Percentiles rank a stretch among this genome's conserved stretches.
Evolutionary conservation across 2,113 vertebrate genomes (phyloP).

Genomic region (Onychostruthus taczanowskii): DNA sequence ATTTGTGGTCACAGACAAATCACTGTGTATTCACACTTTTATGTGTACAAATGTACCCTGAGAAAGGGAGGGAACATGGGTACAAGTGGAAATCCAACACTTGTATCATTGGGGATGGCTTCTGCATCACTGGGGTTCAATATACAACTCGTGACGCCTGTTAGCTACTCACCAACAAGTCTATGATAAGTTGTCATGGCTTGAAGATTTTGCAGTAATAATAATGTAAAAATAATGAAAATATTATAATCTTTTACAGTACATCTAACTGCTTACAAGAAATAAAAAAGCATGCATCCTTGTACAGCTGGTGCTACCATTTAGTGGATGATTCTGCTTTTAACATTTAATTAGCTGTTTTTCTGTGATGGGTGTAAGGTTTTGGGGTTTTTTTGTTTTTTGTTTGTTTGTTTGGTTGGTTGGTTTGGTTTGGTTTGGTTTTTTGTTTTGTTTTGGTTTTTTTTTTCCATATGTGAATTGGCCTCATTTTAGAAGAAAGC

Average conservation of each 20-base stretch:
- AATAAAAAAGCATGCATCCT: neutral
- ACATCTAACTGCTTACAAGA: neutral
- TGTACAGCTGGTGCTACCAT: neutral
- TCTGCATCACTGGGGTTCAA: neutral
- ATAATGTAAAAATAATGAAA: neutral
- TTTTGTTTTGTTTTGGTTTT: neutral
- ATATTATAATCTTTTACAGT: neutral
- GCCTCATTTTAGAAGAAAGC: neutral
- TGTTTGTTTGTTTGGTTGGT: too few relatives aligned
- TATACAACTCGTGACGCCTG: accelerated
- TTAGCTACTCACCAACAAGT: neutral
- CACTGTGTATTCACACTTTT: neutral
- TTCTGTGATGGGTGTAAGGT: neutral
- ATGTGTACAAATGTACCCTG: neutral
- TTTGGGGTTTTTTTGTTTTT: too few relatives aligned
- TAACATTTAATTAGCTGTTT: neutral
- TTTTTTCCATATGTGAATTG: neutral
- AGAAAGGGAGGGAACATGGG: neutral
- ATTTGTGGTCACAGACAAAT: neutral
- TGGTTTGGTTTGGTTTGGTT: too few relatives aligned
- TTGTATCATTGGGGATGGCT: neutral
- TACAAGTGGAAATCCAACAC: neutral
- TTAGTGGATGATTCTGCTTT: neutral
- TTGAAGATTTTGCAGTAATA: neutral
- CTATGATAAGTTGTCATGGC: neutral